phyloP scores from a whole-genome alignment of 1,140 invertebrate species.

The Globodera rostochiensis region DNA sequence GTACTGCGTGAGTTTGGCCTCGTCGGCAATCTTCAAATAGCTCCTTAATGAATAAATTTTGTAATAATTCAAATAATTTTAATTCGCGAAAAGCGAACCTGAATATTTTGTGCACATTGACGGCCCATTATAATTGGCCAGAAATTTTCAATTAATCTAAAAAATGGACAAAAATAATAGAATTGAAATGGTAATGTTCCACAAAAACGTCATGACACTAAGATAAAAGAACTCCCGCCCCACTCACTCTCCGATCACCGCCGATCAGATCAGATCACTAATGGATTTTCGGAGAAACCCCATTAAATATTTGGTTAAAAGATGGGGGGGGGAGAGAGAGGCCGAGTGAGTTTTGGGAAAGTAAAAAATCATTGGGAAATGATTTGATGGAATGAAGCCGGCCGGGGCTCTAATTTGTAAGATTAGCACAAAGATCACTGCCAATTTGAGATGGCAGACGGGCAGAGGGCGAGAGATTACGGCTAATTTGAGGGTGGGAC shows the following conservation, averaged over 20 bases:
- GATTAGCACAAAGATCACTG: not conserved
- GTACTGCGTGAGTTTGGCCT: slow-evolving; percentile 36
- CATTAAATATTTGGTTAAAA: no score
- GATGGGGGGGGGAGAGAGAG: no score
- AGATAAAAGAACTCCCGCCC: not conserved
- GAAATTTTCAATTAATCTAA: slow-evolving; percentile 2
- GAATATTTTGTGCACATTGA: slow-evolving; percentile 1
- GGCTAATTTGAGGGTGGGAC: not conserved
- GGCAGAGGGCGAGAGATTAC: not conserved
- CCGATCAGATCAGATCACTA: not conserved
- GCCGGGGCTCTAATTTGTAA: no score
- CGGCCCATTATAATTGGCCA: not conserved
- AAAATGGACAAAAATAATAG: not conserved
- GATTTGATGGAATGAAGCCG: not conserved
- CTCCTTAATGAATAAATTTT: slow-evolving; percentile 22
- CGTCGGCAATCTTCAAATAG: slow-evolving; percentile 40
- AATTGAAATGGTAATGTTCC: not conserved
- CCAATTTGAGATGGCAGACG: not conserved
- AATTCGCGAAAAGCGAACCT: not conserved
- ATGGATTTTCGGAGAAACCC: no score
- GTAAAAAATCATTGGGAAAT: not conserved
- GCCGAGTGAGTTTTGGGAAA: no score
- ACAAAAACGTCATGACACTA: no score
- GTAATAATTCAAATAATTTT: not conserved
- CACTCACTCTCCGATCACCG: not conserved